Conservation (phyloP, 2,797 vertebrate genomes). For the Sarcoramphus papa region DNA sequence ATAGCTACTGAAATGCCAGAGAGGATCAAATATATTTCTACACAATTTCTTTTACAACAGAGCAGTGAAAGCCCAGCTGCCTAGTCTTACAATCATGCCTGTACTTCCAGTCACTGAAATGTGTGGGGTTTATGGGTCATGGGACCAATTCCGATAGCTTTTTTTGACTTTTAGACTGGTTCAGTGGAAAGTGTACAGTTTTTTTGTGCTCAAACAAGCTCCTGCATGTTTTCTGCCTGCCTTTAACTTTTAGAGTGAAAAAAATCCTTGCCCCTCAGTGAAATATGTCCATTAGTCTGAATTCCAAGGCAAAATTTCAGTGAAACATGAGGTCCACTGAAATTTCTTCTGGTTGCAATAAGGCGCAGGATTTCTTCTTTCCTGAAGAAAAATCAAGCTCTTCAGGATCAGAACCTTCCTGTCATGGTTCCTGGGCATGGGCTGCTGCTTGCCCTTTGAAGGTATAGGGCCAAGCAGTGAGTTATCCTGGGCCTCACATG, state of each 20-base stretch:
- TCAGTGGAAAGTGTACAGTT: neutral
- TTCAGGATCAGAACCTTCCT: neutral
- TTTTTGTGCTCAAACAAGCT: neutral
- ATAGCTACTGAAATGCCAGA: neutral
- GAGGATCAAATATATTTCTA: neutral
- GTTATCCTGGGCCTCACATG: neutral
- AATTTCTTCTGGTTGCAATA: neutral
- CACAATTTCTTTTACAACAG: neutral
- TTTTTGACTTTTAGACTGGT: neutral
- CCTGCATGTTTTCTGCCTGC: neutral
- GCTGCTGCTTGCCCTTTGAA: neutral
- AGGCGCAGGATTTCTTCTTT: neutral
- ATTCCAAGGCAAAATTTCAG: neutral
- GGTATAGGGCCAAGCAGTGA: neutral
- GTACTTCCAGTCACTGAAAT: neutral
- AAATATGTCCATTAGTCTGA: neutral
- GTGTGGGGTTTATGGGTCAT: neutral
- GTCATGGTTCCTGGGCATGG: neutral
- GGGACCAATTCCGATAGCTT: neutral
- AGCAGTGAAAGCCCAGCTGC: neutral
- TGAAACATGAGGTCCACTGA: neutral
- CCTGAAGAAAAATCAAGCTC: neutral
- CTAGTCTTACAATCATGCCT: neutral
- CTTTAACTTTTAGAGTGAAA: neutral
- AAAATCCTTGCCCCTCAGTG: neutral